phyloP scores from a whole-genome alignment of 2,113 vertebrate genomes.

The Uria aalge region DNA sequence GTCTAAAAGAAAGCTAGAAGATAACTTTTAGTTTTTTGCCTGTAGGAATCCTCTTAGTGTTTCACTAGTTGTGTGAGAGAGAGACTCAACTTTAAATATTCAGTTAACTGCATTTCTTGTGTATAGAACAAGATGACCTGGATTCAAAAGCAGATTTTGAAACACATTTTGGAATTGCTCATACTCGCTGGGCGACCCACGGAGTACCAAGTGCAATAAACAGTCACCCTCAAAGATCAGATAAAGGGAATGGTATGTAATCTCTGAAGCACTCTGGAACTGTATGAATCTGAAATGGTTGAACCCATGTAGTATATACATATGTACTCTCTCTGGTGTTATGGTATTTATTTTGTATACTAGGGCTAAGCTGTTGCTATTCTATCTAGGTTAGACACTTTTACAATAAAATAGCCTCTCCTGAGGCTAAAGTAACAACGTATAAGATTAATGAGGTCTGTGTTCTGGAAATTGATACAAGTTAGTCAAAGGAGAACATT shows the following conservation, averaged over 20 bases:
- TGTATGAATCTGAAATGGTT: background rate
- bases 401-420: background rate
- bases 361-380: background rate
- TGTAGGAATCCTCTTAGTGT: background rate
- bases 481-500: background rate
- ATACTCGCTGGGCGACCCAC: constrained; percentile 96
- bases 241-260: constrained; percentile 87
- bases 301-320: background rate
- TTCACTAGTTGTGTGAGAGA: background rate
- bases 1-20: background rate
- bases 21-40: background rate
- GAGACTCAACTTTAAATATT: background rate
- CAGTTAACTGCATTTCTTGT: background rate
- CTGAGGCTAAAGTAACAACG: background rate
- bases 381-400: background rate
- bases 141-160: constrained; percentile 85
- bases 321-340: background rate
- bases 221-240: constrained; percentile 94
- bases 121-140: constrained; percentile 84
- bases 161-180: constrained; percentile 93
- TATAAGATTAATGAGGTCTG: background rate
- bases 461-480: background rate
- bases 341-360: background rate
- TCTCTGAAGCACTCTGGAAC: background rate
- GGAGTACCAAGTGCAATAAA: constrained; percentile 89